phyloP scores from a whole-genome alignment of 2,113 vertebrate genomes.

The Cranoglanis bouderius region DNA sequence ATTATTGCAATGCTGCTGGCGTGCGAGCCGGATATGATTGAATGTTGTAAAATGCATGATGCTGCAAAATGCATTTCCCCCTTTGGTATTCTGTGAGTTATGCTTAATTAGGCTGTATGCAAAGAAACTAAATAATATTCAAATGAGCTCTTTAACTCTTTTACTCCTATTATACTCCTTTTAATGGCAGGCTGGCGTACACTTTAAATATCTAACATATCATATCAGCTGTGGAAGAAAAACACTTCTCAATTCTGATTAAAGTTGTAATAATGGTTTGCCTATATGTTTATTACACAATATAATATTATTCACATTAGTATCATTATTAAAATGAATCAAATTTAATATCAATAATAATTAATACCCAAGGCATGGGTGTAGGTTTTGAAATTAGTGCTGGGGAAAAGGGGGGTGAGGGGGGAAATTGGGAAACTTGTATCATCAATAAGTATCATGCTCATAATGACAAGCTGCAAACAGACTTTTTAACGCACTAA shows the following conservation, averaged over 20 bases:
- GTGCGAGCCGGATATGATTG: too few relatives aligned
- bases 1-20: too few relatives aligned
- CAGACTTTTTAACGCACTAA: background rate
- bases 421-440: background rate
- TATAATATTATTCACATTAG: background rate
- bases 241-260: background rate
- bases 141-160: background rate
- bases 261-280: background rate
- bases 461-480: background rate
- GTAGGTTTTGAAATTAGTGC: background rate
- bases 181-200: background rate
- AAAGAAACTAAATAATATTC: background rate
- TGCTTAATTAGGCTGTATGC: background rate
- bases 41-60: background rate
- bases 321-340: background rate
- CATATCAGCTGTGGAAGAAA: background rate
- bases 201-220: background rate
- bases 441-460: background rate
- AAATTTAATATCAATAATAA: background rate
- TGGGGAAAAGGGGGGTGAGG: background rate
- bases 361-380: background rate
- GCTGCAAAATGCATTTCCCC: background rate
- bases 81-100: background rate
- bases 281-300: background rate
- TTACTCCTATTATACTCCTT: background rate